phyloP scores from a whole-genome alignment of 2,888 invertebrate genomes.

The Pollenia labialis region DNA sequence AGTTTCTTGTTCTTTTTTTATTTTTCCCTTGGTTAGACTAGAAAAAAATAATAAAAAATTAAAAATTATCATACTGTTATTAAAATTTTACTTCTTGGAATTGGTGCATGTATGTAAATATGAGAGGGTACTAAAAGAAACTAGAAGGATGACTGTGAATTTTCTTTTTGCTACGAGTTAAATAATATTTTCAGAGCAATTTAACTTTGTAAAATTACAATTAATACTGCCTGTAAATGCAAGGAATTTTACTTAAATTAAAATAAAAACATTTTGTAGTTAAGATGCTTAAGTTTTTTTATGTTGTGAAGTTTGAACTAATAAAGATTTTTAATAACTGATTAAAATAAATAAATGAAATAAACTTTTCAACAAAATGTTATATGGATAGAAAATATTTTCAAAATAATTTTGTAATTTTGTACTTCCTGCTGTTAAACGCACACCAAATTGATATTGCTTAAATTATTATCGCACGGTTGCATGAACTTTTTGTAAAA shows the following conservation, averaged over 20 bases:
- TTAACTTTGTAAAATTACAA: neutral
- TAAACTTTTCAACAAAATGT: too few relatives aligned
- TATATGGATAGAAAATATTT: too few relatives aligned
- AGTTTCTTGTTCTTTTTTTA: constrained; percentile 9
- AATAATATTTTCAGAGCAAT: constrained; percentile 11
- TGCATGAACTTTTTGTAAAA: neutral
- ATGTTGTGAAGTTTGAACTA: too few relatives aligned
- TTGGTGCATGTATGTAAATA: neutral
- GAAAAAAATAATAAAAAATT: neutral
- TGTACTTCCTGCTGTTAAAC: too few relatives aligned
- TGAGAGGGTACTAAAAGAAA: neutral
- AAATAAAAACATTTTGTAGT: too few relatives aligned
- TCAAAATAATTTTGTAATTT: too few relatives aligned
- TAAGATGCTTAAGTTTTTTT: too few relatives aligned
- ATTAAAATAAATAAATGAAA: too few relatives aligned
- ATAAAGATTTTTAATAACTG: too few relatives aligned
- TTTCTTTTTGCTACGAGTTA: neutral
- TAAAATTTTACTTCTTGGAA: neutral
- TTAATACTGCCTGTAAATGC: constrained; percentile 3
- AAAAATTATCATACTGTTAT: too few relatives aligned
- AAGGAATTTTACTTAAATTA: neutral
- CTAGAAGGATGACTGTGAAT: neutral
- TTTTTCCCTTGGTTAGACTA: constrained; percentile 24
- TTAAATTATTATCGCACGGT: constrained; percentile 24
- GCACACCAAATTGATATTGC: constrained; percentile 16